A percentile compares a stretch with the other conserved stretches of the same genome.
These are phyloP conservation scores for Equus przewalskii DNA, from an alignment of 2,113 vertebrate species.

Conservation along the genomic window DNA sequence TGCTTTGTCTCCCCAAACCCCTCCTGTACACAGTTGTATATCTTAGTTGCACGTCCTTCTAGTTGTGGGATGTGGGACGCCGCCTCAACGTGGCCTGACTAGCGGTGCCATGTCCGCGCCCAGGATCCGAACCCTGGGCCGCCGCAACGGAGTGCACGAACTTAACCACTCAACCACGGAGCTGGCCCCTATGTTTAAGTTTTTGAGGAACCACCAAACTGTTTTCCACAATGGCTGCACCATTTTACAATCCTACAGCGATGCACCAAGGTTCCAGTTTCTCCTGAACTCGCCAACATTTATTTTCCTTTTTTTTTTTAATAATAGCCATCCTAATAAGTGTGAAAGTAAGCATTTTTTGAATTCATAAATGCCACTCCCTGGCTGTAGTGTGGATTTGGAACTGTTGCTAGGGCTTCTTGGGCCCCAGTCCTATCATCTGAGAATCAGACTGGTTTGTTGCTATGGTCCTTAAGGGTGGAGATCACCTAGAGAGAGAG, in stretches of 20 bases:
- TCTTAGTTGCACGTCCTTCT: no score
- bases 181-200: no score
- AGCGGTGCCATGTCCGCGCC: no score
- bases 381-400: neutral
- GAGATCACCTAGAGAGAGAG: neutral
- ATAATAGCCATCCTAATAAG: neutral
- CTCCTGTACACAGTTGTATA: no score
- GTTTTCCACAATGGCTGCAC: neutral
- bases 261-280: neutral
- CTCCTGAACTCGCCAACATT: neutral
- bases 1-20: no score
- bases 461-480: neutral
- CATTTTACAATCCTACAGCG: neutral
- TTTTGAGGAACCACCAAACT: neutral
- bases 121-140: no score
- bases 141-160: no score
- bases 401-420: neutral
- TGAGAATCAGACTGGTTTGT: neutral
- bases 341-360: neutral
- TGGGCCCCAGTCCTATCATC: neutral
- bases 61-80: no score
- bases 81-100: no score
- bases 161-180: no score
- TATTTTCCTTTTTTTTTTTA: neutral
- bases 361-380: neutral